Evolutionary conservation across 2,797 vertebrate species (phyloP), one percentile per base, ranked within the genome.

Genomic region (Synaphobranchus kaupii): DNA sequence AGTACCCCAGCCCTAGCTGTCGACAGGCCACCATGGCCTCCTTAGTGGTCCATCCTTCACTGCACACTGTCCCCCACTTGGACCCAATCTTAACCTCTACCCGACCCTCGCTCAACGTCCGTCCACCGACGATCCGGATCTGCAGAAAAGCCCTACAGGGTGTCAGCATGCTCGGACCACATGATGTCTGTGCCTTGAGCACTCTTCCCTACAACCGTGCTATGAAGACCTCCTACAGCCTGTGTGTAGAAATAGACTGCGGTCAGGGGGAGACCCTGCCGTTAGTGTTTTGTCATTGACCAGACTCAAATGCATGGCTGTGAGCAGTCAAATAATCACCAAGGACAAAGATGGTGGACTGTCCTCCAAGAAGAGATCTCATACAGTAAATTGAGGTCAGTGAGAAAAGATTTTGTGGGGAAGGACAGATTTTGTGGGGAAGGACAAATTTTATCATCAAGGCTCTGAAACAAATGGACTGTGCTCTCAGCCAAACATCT

Each of bases 1-100:
- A 96, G 95, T 97, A 98, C 89, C 97, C 97, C 85, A 98, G 95
- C 93, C 97, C 97, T 88, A 98, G 96, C 96, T 97, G 97, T 89
- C 96, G 97, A 95, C 98, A 98, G 87, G 94, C 97, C 94, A 98
- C 97, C 97, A 97, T 97, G 88, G 97, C 97, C 90, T 98, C 97
- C 91, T 93, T 97, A 90, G 97, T 98, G 93, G 95, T 97, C 97
- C 97, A 98, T 92, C 96, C 96, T 84, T 97, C 93, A 92, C 96
- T 97, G 97, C 97, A 98, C 89, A 98, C 94, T 28, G 94, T 96
- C 90, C 97, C 97, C 97, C 97, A 98, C 93, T 92, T 95, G 93
- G 95, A 95, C 90, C 97, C 96, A 89, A 94, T 95, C 95, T 96
- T 96, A 95, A 98, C 94, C 95, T 98, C 97, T 95, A 97, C 96